Evolutionary conservation across 2,888 invertebrate species (phyloP).

Genomic region (Metopia argyrocephala): DNA sequence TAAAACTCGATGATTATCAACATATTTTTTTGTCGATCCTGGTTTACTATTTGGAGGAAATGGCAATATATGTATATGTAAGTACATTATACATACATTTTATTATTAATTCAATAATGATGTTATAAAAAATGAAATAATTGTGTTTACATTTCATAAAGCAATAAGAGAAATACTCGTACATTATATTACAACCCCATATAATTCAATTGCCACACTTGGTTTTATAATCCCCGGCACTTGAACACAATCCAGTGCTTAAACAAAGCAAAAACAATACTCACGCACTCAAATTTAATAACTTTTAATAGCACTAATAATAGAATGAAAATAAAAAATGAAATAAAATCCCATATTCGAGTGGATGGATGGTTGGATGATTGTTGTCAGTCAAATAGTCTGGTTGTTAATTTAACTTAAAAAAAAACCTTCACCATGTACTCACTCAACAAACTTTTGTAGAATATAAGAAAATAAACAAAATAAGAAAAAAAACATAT

Average conservation of each 20-base stretch:
- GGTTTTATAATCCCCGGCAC: conserved; percentile 59
- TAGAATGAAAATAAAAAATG: conserved; percentile 24
- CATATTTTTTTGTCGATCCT: no score
- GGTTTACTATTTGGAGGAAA: no score
- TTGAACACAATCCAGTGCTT: conserved; percentile 36
- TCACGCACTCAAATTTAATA: conserved; percentile 67
- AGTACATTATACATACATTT: no score
- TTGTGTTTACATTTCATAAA: conserved; percentile 62
- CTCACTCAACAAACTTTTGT: conserved; percentile 2
- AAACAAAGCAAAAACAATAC: conserved; percentile 46
- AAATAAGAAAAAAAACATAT: no score
- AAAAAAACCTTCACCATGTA: conserved; percentile 8
- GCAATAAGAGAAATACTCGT: conserved; percentile 9
- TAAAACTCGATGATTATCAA: no score
- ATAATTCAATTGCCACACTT: conserved; percentile 64
- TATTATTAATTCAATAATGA: conserved; percentile 41
- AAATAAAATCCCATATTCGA: conserved; percentile 65
- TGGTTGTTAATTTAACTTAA: conserved; percentile 27
- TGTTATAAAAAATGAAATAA: conserved; percentile 61
- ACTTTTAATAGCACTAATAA: conserved; percentile 69
- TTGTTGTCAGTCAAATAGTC: conserved; percentile 17
- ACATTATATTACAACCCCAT: conserved; percentile 49
- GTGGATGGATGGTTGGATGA: conserved; percentile 42
- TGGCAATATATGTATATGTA: no score
- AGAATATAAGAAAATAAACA: not conserved